Conservation (phyloP, 2,797 vertebrate genomes). For the Gymnothorax javanicus region DNA sequence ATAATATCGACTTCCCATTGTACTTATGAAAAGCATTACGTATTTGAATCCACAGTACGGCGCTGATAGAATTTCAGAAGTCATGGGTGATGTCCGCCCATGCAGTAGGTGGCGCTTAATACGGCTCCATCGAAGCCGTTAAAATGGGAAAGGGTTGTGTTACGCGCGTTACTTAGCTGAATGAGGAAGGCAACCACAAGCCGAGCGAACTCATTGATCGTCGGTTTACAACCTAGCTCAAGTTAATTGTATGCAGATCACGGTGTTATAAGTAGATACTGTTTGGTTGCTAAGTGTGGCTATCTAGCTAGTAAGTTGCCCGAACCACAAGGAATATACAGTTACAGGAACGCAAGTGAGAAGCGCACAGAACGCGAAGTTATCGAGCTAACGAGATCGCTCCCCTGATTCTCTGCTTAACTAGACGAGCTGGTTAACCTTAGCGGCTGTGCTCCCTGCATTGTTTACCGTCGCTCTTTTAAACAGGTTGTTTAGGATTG, state of each 20-base stretch:
- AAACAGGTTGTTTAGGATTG: neutral
- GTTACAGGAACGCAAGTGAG: too few relatives aligned
- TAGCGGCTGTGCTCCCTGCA: neutral
- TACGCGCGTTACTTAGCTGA: neutral
- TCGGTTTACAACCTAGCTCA: neutral
- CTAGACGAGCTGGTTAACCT: neutral
- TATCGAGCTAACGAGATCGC: neutral
- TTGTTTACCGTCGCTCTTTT: neutral
- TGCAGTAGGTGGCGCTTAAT: neutral
- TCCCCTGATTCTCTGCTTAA: neutral
- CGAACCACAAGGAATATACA: neutral
- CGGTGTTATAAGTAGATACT: neutral
- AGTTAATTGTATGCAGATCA: neutral
- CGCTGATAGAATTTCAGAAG: neutral
- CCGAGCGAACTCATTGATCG: neutral
- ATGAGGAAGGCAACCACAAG: neutral
- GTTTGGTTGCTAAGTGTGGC: neutral
- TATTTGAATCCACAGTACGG: neutral
- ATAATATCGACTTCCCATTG: neutral
- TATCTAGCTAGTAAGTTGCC: neutral
- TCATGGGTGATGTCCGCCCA: neutral
- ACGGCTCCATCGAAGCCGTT: neutral
- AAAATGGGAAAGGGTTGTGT: neutral
- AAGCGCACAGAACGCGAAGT: too few relatives aligned
- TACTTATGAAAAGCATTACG: neutral